Conservation (phyloP, 2,888 invertebrate genomes). For the Eumacrocentrus americanus region DNA sequence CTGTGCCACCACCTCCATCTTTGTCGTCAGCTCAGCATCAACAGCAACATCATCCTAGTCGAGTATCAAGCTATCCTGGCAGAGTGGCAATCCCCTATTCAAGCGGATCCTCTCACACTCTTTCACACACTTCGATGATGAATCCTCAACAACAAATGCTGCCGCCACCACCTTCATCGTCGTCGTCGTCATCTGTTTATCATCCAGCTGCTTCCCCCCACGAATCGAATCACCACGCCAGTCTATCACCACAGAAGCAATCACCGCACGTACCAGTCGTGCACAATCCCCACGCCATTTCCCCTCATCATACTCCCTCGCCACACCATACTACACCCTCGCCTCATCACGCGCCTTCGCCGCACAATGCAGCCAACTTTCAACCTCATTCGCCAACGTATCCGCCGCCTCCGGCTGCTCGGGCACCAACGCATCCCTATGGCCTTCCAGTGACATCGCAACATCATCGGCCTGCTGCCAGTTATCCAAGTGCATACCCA, state of each 20-base stretch:
- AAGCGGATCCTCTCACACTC: too few relatives aligned
- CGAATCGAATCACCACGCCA: slow-evolving; percentile 44
- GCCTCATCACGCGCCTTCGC: slow-evolving; percentile 43
- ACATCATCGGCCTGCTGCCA: slow-evolving; percentile 39
- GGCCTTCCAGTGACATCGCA: slow-evolving; percentile 50
- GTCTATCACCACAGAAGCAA: slow-evolving; percentile 48
- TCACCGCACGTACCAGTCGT: slow-evolving; percentile 49
- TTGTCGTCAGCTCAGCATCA: slow-evolving; percentile 42
- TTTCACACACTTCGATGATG: slow-evolving; percentile 33
- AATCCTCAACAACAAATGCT: slow-evolving; percentile 45
- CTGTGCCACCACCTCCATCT: slow-evolving; percentile 32
- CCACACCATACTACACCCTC: slow-evolving; percentile 46
- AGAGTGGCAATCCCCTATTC: slow-evolving; percentile 31
- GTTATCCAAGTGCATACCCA: slow-evolving; percentile 50
- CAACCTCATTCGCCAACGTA: slow-evolving; percentile 60
- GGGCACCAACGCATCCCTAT: slow-evolving; percentile 56
- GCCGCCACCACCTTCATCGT: slow-evolving; percentile 37
- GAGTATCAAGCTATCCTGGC: slow-evolving; percentile 38
- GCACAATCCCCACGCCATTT: slow-evolving; percentile 48
- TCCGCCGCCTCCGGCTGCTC: slow-evolving; percentile 63
- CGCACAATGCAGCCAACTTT: slow-evolving; percentile 61
- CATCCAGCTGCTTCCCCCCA: slow-evolving; percentile 37
- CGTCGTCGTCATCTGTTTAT: slow-evolving; percentile 31
- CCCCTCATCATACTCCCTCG: slow-evolving; percentile 50
- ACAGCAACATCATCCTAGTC: slow-evolving; percentile 48